Base-by-base conservation (phyloP, 2,888 invertebrate genomes). In the Polia nebulosa region DNA sequence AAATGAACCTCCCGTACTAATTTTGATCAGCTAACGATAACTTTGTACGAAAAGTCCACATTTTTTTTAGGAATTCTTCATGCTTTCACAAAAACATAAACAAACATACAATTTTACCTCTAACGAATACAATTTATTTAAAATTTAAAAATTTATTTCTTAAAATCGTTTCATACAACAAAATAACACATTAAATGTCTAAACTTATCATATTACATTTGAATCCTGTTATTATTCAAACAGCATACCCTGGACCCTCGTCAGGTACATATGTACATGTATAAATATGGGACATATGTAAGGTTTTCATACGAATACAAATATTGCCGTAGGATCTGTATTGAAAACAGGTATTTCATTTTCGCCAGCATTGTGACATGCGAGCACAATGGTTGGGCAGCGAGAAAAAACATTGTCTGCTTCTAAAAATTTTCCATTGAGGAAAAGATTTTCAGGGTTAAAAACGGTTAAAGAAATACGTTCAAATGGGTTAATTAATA, bases 241-340 rank as follows among this genome's bases (percentile, higher is more conserved):
- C 41, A 47, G 20, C 58, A 62, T 15, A 76, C 60, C 45, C 25
- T 6, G 39, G 29, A 73, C 70, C 70, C 73, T 70, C 36, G 73
- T 70, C 70, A 70, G 47, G 53, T 73, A 55, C 70, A 13, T 41
- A 41, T 41, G 8, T 41, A n/a, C n/a, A n/a, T n/a, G 62, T 63
- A 67, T 66, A 81, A 74, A 81, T 69, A 78, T 51, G 49, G 25
- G 71, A 64, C 73, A 68, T 74, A 34, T 81, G 79, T 76, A 67
- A 65, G 70, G 76, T 67, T 80, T 81, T 74, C 65, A 79, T 80
- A 72, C 53, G 55, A 70, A 79, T 66, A 71, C 72, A 81, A 79
- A 81, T 81, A 80, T 80, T 79, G 59, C 32, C 47, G 55, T 36
- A 74, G 75, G 79, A 74, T 62, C 62, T 65, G 69, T 65, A 69